Conservation (phyloP, 2,888 invertebrate genomes). For the Orchesellides sinensis region DNA sequence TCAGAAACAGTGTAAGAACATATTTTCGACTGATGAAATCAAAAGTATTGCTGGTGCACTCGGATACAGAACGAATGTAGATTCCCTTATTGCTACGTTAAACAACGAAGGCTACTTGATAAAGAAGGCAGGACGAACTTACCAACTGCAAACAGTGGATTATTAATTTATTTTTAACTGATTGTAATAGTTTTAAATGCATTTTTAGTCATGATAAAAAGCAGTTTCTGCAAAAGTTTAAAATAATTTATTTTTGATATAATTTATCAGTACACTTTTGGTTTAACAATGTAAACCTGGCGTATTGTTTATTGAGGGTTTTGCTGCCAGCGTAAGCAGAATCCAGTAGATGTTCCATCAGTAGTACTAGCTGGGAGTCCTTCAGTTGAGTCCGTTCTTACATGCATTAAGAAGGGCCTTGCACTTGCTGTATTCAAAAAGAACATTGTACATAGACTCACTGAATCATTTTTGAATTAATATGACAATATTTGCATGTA, state of each 20-base stretch:
- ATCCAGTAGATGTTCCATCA: constrained; percentile 66
- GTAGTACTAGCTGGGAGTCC: neutral
- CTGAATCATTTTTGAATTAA: neutral
- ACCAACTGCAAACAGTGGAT: constrained; percentile 81
- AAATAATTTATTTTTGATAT: too few relatives aligned
- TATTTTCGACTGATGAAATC: constrained; percentile 87
- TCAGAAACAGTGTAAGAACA: constrained; percentile 82
- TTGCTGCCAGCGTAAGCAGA: constrained; percentile 71
- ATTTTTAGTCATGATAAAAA: too few relatives aligned
- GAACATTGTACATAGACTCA: too few relatives aligned
- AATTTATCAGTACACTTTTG: too few relatives aligned
- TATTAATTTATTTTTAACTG: too few relatives aligned
- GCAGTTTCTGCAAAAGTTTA: too few relatives aligned
- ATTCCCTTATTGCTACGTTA: constrained; percentile 85
- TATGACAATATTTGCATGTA: neutral
- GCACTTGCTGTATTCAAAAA: constrained; percentile 83
- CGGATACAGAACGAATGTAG: constrained; percentile 83
- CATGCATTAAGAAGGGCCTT: constrained; percentile 87
- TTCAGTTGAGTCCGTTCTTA: constrained; percentile 85
- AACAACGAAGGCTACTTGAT: constrained; percentile 92
- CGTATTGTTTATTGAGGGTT: constrained; percentile 71
- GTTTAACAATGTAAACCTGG: too few relatives aligned
- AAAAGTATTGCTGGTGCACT: constrained; percentile 84
- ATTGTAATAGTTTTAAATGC: too few relatives aligned
- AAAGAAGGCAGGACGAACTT: constrained; percentile 86